Conservation (phyloP, 2,888 invertebrate genomes). For the Stenichneumon culpator region DNA sequence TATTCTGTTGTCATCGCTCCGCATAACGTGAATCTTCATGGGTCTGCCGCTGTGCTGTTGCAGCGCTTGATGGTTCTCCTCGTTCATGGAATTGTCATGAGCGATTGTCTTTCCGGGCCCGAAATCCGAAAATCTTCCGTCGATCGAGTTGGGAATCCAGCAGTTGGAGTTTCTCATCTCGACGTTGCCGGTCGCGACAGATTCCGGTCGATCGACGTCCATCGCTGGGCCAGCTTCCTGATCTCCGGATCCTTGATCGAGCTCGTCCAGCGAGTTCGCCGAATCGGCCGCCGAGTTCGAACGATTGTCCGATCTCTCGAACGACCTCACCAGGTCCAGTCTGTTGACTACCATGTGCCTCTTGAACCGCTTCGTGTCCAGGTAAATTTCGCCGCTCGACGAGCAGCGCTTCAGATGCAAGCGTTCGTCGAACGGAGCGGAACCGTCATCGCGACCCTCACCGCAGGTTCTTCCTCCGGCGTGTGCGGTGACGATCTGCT, state of each 20-base stretch:
- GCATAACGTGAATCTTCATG: slow-evolving; percentile 65
- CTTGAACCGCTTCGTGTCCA: slow-evolving; percentile 73
- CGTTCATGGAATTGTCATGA: slow-evolving; percentile 61
- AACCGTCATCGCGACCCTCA: slow-evolving; percentile 51
- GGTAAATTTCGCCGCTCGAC: slow-evolving; percentile 68
- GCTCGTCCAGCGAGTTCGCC: slow-evolving; percentile 74
- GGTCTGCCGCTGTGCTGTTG: slow-evolving; percentile 55
- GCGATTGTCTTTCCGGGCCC: slow-evolving; percentile 42
- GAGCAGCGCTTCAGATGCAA: slow-evolving; percentile 62
- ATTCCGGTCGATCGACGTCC: slow-evolving; percentile 56
- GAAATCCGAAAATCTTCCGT: slow-evolving; percentile 70
- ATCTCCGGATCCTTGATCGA: slow-evolving; percentile 71
- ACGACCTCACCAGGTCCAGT: slow-evolving; percentile 79
- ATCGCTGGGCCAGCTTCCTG: slow-evolving; percentile 51
- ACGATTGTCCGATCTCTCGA: slow-evolving; percentile 81
- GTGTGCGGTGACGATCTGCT: slow-evolving; percentile 57
- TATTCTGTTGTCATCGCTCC: slow-evolving; percentile 80
- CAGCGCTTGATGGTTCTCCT: slow-evolving; percentile 47
- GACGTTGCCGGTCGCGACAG: slow-evolving; percentile 46
- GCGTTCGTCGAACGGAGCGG: slow-evolving; percentile 67
- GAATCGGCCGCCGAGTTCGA: slow-evolving; percentile 80
- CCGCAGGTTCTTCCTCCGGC: slow-evolving; percentile 60
- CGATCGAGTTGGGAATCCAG: slow-evolving; percentile 77
- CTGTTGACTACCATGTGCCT: slow-evolving; percentile 75
- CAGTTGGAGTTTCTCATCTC: slow-evolving; percentile 52